Base-by-base conservation (phyloP, 2,113 vertebrate species). In the Nestor notabilis region DNA sequence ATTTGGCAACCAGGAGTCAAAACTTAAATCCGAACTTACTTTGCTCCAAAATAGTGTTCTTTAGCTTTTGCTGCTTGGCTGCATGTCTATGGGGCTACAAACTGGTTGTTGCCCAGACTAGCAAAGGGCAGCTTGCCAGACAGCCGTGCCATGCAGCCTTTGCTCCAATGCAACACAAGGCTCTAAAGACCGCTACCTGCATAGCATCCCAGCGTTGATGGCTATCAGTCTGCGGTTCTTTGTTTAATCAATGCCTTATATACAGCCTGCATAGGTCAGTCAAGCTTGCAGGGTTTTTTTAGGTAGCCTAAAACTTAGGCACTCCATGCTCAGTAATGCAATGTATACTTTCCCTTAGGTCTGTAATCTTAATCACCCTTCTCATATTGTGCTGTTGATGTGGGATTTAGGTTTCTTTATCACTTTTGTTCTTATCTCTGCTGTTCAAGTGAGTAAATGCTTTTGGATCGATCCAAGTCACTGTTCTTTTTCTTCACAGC, bases 381-480 rank as follows among this genome's bases (percentile, higher is more conserved):
- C 75, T 83, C 44, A 86, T 91, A 95, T 80, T 93, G 85, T 64
- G n/a, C 85, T 90, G 85, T 61, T 94, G 82, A 83, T 83, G 58
- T 47, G 87, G 80, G 89, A 83, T 93, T 91, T 81, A 46, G 18
- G 65, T 55, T 96, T 76, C 31, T 50, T 89, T 90, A 72, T 90
- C 85, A 80, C 68, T 75, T 74, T 86, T 53, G 46, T 52, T 77
- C 75, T 94, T 80, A 53, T n/a, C 37, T 88, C 75, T 80, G 70
- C 76, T 88, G 56, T 77, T 82, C 0, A 0, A 68, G 33, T 23
- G 18, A 14, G 66, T 83, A 92, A 91, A 83, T 77, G 68, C 7
- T 74, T 90, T 91, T 85, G 93, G 63, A 81, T 58, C 56, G 64
- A 63, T 92, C 41, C 75, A 86, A 87, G 63, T 37, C 86, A 41